Conservation (phyloP, 1,140 invertebrate species). For the Pogonomyrmex barbatus region DNA sequence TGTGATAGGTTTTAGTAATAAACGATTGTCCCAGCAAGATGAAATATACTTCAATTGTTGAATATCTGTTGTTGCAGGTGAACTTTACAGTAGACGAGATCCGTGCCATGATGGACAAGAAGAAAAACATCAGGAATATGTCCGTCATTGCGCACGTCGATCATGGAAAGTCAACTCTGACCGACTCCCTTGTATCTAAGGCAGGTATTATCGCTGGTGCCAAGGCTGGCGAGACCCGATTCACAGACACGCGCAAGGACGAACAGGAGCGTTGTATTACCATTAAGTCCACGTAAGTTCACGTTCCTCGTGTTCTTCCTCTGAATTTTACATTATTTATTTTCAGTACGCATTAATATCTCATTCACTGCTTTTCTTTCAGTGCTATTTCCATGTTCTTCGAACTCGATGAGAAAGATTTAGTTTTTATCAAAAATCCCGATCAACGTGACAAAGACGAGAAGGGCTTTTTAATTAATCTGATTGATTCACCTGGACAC, state of each 20-base stretch:
- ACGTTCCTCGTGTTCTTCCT: neutral
- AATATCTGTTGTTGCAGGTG: conserved; percentile 90
- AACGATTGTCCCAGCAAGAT: neutral
- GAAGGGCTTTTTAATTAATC: conserved; percentile 99
- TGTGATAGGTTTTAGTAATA: neutral
- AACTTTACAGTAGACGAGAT: conserved; percentile 99
- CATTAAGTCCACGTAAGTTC: conserved; percentile 99
- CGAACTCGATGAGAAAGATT: conserved; percentile 96
- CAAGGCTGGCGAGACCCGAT: conserved; percentile 99
- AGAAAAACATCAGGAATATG: conserved; percentile 99
- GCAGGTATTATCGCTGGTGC: conserved; percentile 99
- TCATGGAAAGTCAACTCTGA: conserved; percentile 99
- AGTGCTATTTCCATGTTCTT: conserved; percentile 99
- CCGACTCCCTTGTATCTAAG: conserved; percentile 99
- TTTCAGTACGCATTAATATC: conserved; percentile 15
- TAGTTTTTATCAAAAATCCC: conserved; percentile 94
- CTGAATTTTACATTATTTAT: neutral
- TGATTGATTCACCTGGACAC: conserved; percentile 99
- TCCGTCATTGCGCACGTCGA: conserved; percentile 99
- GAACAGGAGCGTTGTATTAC: conserved; percentile 99
- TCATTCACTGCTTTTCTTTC: conserved; percentile 71
- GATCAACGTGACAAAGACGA: conserved; percentile 96
- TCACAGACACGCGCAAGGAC: conserved; percentile 99
- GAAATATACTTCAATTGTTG: neutral
- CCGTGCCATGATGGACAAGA: conserved; percentile 99